These are phyloP conservation scores for Sycophila sp. DNA, from an alignment of 1,140 invertebrate genomes.

Conservation along the genomic window DNA sequence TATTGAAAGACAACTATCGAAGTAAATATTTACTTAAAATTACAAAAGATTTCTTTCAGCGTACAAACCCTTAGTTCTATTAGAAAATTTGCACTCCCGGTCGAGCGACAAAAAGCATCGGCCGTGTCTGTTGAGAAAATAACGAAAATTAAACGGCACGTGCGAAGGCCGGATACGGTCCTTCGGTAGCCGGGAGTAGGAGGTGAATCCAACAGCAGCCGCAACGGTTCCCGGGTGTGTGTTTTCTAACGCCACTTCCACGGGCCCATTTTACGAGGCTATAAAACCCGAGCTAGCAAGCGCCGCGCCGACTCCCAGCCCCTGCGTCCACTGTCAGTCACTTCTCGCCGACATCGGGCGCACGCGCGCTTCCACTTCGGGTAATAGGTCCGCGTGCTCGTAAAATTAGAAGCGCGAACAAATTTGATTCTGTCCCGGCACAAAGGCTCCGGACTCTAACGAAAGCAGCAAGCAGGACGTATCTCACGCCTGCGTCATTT, in stretches of 20 bases:
- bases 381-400: conserved; percentile 62
- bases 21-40: no score
- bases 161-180: neutral
- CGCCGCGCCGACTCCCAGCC: neutral
- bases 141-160: conserved; percentile 4
- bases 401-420: conserved; percentile 65
- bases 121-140: neutral
- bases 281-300: conserved; percentile 54
- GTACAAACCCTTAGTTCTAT: no score
- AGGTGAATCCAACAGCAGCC: neutral
- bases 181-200: neutral
- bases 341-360: conserved; percentile 42
- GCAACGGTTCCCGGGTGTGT: conserved; percentile 46
- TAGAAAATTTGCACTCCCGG: no score
- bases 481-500: neutral
- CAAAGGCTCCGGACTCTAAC: no score
- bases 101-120: neutral
- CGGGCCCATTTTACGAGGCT: conserved; percentile 62
- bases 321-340: neutral
- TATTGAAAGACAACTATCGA: no score
- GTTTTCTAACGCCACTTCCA: conserved; percentile 58
- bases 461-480: no score
- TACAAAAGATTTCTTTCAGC: no score
- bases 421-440: conserved; percentile 57
- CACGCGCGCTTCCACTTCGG: conserved; percentile 60